Evolutionary conservation across 2,797 vertebrate species (phyloP).

Genomic region (Micromesistius poutassou): DNA sequence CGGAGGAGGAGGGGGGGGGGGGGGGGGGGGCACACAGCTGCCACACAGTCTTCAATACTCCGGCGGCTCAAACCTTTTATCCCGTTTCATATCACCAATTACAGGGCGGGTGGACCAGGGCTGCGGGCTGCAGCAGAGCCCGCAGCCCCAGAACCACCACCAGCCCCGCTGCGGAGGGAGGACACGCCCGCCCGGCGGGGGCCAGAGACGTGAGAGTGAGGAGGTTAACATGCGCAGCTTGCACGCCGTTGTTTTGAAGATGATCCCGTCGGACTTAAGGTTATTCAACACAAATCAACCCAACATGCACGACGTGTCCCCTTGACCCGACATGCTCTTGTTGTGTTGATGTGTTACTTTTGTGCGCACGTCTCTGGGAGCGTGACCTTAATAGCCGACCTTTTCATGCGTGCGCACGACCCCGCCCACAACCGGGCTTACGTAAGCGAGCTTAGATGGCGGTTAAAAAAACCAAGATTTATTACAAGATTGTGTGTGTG

Average conservation of each 20-base stretch:
- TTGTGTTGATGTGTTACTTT: not conserved
- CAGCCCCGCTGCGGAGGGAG: no score
- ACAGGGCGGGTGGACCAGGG: not conserved
- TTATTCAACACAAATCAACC: not conserved
- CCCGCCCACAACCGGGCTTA: not conserved
- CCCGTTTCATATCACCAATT: slow-evolving; percentile 3
- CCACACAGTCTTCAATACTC: not conserved
- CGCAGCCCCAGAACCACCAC: not conserved
- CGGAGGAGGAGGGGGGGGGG: no score
- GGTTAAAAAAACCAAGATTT: not conserved
- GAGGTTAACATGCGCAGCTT: not conserved
- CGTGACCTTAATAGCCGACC: no score
- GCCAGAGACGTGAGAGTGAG: not conserved
- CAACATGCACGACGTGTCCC: not conserved
- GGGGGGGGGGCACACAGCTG: not conserved
- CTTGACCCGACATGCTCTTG: not conserved
- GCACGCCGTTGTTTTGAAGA: not conserved
- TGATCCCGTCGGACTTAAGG: not conserved
- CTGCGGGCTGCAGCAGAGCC: not conserved
- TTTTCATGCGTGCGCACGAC: not conserved
- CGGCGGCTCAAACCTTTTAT: not conserved
- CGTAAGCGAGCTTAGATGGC: not conserved
- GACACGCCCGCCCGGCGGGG: not conserved
- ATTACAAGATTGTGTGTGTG: not conserved
- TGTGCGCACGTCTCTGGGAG: not conserved